Conservation (phyloP, 2,888 invertebrate genomes). For the Diabrotica balteata region DNA sequence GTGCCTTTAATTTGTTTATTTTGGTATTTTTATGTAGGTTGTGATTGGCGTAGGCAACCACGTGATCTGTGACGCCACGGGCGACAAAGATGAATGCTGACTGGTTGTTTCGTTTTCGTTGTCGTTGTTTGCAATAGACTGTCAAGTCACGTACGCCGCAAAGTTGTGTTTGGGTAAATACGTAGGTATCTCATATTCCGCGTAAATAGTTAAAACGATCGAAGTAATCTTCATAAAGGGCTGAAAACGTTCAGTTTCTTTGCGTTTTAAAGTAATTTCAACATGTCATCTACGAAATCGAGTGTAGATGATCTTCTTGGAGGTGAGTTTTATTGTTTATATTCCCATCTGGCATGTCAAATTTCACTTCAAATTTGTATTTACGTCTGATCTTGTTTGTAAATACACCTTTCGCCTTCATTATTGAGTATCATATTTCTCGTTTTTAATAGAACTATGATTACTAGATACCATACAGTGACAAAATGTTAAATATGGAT, state of each 20-base stretch:
- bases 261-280: constrained; percentile 29
- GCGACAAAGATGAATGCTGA: constrained; percentile 47
- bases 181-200: constrained; percentile 31
- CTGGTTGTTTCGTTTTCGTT: constrained; percentile 41
- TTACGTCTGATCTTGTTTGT: constrained; percentile 22
- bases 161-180: constrained; percentile 29
- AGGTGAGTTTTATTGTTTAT: constrained; percentile 52
- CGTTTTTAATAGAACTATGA: constrained; percentile 2
- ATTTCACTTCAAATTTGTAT: constrained; percentile 29
- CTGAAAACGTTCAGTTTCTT: constrained; percentile 12
- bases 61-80: constrained; percentile 41
- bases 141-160: constrained; percentile 51
- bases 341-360: constrained; percentile 43
- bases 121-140: constrained; percentile 31
- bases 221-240: constrained; percentile 7
- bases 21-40: constrained; percentile 15
- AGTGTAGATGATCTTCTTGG: constrained; percentile 59
- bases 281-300: constrained; percentile 59
- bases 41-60: constrained; percentile 31
- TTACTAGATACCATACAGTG: background rate
- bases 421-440: constrained; percentile 3
- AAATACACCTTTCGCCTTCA: constrained; percentile 15
- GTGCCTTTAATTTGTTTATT: constrained; percentile 2
- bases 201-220: constrained; percentile 32
- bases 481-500: background rate